These are phyloP conservation scores for Euclidia mi DNA, from an alignment of 2,888 invertebrate genomes.

Conservation along the genomic window DNA sequence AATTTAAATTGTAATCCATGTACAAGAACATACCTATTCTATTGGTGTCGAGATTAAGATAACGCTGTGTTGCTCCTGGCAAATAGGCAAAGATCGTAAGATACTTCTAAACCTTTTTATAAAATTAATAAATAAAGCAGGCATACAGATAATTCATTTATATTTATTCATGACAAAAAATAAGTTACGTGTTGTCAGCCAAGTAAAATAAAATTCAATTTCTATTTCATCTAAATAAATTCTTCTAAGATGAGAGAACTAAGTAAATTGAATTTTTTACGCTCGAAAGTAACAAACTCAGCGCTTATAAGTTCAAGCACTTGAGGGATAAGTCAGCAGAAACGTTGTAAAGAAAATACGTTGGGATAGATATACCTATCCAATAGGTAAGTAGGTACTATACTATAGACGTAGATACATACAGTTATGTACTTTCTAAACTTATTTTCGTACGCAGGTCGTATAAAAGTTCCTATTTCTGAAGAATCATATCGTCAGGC, in stretches of 20 bases:
- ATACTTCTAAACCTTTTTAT: slow-evolving; percentile 22
- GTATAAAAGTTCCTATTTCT: slow-evolving; percentile 61
- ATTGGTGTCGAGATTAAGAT: slow-evolving; percentile 38
- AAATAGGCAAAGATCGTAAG: slow-evolving; percentile 26
- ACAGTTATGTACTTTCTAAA: slow-evolving; percentile 16
- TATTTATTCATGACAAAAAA: not conserved
- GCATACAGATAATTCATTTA: not conserved
- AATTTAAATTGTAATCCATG: no score
- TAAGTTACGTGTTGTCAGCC: not conserved
- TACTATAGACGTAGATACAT: not conserved
- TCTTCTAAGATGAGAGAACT: slow-evolving; percentile 1
- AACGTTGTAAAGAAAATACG: not conserved
- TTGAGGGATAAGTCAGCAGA: not conserved
- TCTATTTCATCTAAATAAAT: slow-evolving; percentile 12
- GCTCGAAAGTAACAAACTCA: slow-evolving; percentile 10
- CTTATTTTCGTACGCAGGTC: slow-evolving; percentile 37
- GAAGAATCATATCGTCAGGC: slow-evolving; percentile 78
- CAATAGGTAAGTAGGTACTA: no score
- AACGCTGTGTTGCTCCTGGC: slow-evolving; percentile 19
- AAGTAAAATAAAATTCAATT: not conserved
- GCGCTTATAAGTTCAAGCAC: not conserved
- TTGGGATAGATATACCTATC: no score
- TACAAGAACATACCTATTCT: slow-evolving; percentile 1
- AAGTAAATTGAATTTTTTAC: slow-evolving; percentile 20
- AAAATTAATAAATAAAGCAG: not conserved